Conservation (phyloP, 1,140 invertebrate genomes). For the Uloborus diversus region DNA sequence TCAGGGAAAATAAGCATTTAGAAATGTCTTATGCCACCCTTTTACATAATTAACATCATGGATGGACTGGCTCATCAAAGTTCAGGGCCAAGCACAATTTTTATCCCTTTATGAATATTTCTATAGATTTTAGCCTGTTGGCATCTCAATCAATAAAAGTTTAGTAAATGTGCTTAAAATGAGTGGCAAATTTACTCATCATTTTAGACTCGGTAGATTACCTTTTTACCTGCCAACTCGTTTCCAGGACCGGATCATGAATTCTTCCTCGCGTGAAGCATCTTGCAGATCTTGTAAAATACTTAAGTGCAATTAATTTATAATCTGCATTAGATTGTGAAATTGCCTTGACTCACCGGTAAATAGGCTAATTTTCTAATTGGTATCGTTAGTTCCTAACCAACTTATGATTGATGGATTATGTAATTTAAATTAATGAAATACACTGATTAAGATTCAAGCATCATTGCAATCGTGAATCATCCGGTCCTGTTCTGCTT, state of each 20-base stretch:
- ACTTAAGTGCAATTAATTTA: too few relatives aligned
- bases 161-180: slow-evolving; percentile 2
- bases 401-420: too few relatives aligned
- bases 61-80: slow-evolving; percentile 29
- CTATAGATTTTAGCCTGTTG: slow-evolving; percentile 6
- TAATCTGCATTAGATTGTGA: too few relatives aligned
- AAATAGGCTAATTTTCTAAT: too few relatives aligned
- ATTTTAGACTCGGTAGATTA: neutral
- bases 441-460: neutral
- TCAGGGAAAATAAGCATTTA: slow-evolving; percentile 1
- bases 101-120: neutral
- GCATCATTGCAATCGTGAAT: neutral
- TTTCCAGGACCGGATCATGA: neutral
- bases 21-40: slow-evolving; percentile 19
- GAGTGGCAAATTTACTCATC: neutral
- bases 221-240: neutral
- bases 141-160: neutral
- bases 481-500: neutral
- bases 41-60: slow-evolving; percentile 8
- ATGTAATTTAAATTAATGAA: neutral
- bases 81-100: slow-evolving; percentile 42
- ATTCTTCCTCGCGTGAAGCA: too few relatives aligned
- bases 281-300: too few relatives aligned
- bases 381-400: too few relatives aligned
- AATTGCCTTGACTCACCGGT: too few relatives aligned